A percentile compares a stretch with the other conserved stretches of the same genome.
phyloP scores from a whole-genome alignment of 2,888 invertebrate species.

The Drepanosiphum platanoidis region DNA sequence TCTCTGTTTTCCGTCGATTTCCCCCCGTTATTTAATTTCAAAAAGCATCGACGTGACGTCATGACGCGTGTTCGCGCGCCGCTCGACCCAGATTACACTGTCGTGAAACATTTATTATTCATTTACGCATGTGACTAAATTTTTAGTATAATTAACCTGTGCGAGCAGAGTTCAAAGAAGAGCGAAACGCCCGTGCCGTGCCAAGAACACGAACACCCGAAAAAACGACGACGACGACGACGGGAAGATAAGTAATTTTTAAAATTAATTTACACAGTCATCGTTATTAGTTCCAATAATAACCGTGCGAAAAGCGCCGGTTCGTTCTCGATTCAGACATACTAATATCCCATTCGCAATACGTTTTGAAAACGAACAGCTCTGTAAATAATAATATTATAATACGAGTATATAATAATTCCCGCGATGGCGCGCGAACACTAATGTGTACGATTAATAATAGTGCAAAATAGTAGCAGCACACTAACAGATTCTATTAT shows the following conservation, averaged over 20 bases:
- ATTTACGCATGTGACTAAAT: neutral
- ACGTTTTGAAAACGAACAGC: too few relatives aligned
- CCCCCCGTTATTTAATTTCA: too few relatives aligned
- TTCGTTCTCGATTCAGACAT: neutral
- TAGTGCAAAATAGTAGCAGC: neutral
- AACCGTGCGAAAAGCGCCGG: neutral
- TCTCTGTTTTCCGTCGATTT: too few relatives aligned
- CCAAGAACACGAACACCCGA: constrained; percentile 19
- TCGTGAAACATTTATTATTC: neutral
- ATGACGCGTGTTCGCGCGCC: too few relatives aligned
- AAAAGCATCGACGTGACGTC: too few relatives aligned
- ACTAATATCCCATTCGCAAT: neutral
- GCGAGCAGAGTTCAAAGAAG: constrained; percentile 7
- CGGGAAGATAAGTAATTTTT: constrained; percentile 14
- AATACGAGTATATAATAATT: too few relatives aligned
- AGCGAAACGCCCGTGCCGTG: constrained; percentile 6
- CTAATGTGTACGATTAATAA: too few relatives aligned
- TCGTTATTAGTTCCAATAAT: neutral
- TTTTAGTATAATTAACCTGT: neutral
- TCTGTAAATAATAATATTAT: neutral
- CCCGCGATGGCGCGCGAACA: too few relatives aligned
- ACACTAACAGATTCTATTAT: neutral
- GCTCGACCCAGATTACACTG: too few relatives aligned
- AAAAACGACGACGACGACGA: too few relatives aligned
- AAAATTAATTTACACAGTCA: constrained; percentile 14